Conservation (phyloP, 2,888 invertebrate species). For the Chrysodeixis includens region DNA sequence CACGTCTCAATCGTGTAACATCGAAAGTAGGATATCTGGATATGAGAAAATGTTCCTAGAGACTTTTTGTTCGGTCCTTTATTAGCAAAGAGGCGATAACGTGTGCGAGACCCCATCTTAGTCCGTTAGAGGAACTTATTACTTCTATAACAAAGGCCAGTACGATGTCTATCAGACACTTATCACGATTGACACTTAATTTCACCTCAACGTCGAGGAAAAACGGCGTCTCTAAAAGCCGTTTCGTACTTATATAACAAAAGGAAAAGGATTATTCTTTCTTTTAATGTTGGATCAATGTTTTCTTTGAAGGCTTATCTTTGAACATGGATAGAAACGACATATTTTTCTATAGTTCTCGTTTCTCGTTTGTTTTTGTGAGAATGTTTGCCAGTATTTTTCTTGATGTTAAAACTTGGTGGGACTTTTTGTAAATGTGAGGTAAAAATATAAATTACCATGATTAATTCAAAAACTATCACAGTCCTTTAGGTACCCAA, state of each 20-base stretch:
- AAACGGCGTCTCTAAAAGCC: neutral
- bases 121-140: constrained; percentile 23
- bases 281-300: neutral
- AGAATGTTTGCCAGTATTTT: neutral
- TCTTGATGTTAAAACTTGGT: neutral
- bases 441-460: too few relatives aligned
- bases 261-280: constrained; percentile 2
- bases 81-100: constrained; percentile 10
- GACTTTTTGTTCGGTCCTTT: neutral
- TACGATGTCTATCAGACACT: constrained; percentile 5
- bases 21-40: neutral
- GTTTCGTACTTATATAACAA: neutral
- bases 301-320: neutral
- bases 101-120: constrained; percentile 1
- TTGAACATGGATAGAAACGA: neutral
- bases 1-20: neutral
- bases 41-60: neutral
- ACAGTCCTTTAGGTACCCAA: too few relatives aligned
- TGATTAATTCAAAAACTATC: too few relatives aligned
- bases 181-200: constrained; percentile 14
- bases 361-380: too few relatives aligned
- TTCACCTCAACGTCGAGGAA: constrained; percentile 5
- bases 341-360: neutral
- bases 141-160: constrained; percentile 15
- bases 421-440: too few relatives aligned